These are phyloP conservation scores for Galeopsomyia nigrocyanea DNA, from an alignment of 2,888 invertebrate species.

Conservation along the genomic window DNA sequence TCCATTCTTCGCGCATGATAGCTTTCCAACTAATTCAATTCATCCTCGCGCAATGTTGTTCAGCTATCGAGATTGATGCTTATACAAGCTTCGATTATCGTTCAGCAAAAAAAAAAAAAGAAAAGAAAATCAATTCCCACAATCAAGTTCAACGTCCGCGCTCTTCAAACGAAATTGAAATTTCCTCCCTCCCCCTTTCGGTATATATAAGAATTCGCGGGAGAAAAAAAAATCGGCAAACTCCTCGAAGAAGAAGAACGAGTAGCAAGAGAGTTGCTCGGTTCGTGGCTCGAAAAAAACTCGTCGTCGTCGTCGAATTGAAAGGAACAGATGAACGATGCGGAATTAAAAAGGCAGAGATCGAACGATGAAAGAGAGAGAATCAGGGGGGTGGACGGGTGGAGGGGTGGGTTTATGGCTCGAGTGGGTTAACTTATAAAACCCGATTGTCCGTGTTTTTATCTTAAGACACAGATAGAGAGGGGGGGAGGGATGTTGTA, in stretches of 20 bases:
- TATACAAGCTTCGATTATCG: no score
- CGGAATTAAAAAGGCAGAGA: slow-evolving; percentile 49
- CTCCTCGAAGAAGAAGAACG: no score
- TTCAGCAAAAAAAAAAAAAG: no score
- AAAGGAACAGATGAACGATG: slow-evolving; percentile 31
- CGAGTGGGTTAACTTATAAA: slow-evolving; percentile 65
- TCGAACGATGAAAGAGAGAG: slow-evolving; percentile 24
- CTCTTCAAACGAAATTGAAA: slow-evolving; percentile 2
- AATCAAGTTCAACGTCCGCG: neutral
- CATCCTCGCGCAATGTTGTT: no score
- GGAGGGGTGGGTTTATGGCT: slow-evolving; percentile 46
- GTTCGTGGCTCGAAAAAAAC: neutral
- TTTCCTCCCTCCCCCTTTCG: neutral
- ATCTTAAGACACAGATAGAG: slow-evolving; percentile 62
- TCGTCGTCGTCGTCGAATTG: slow-evolving; percentile 9
- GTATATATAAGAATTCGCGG: no score
- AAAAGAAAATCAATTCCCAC: no score
- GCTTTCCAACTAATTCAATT: no score
- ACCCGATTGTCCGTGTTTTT: slow-evolving; percentile 67
- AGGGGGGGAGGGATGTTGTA: neutral
- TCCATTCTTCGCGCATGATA: no score
- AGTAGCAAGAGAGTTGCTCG: no score
- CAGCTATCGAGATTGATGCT: no score
- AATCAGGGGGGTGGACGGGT: slow-evolving; percentile 12
- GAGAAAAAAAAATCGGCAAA: no score